A percentile compares a stretch with the other conserved stretches of the same genome.
Evolutionary conservation across 1,140 invertebrate species (phyloP).

Genomic region (Schlechtendalia chinensis): DNA sequence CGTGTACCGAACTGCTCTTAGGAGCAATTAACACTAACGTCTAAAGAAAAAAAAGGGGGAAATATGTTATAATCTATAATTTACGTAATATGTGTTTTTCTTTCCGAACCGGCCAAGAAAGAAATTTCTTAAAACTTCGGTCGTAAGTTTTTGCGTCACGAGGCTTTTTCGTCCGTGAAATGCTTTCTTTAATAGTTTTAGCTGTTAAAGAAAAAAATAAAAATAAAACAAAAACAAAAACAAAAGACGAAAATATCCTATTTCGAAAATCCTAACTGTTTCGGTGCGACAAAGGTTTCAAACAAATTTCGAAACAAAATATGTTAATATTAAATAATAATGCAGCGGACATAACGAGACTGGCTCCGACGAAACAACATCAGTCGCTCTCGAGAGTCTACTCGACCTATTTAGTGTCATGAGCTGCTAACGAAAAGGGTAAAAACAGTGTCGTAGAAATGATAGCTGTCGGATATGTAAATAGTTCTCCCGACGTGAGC

Average conservation of each 20-base stretch:
- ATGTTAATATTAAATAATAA: neutral
- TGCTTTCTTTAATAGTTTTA: neutral
- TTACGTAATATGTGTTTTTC: neutral
- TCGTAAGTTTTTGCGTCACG: neutral
- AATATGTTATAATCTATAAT: neutral
- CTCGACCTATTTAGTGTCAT: neutral
- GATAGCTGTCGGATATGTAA: neutral
- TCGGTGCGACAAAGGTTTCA: neutral
- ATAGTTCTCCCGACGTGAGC: neutral
- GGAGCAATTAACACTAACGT: neutral
- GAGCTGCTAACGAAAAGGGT: neutral
- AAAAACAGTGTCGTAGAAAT: neutral
- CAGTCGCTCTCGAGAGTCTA: neutral
- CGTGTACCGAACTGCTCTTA: neutral
- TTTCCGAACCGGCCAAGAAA: neutral
- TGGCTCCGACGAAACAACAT: neutral
- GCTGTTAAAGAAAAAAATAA: neutral
- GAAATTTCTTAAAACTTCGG: conserved; percentile 2
- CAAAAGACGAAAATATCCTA: conserved; percentile 1
- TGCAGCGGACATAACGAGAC: neutral
- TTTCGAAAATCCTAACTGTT: neutral
- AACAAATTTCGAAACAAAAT: neutral
- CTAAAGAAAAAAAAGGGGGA: neutral
- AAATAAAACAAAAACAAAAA: neutral
- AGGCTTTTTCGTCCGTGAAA: neutral